phyloP scores from a whole-genome alignment of 2,888 invertebrate species.

The Cephonodes hylas region DNA sequence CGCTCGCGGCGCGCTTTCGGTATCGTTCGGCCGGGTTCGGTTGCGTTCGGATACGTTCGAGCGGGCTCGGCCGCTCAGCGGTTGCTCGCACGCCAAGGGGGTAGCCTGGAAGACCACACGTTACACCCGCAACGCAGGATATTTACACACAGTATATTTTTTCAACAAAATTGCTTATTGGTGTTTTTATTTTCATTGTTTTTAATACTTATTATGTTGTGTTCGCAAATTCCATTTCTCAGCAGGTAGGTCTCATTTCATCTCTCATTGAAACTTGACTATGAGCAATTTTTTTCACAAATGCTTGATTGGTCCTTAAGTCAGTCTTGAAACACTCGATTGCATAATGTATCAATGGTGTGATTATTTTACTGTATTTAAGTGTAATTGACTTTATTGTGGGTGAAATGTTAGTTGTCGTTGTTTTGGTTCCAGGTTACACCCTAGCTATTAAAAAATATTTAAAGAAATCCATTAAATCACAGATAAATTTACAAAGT shows the following conservation, averaged over 20 bases:
- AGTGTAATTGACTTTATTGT: constrained; percentile 60
- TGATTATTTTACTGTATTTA: constrained; percentile 66
- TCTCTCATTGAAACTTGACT: constrained; percentile 48
- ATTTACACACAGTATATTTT: constrained; percentile 68
- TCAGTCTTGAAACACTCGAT: constrained; percentile 51
- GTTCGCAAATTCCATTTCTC: constrained; percentile 45
- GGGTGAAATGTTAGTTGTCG: constrained; percentile 76
- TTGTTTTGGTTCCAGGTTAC: constrained; percentile 80
- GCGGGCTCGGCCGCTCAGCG: constrained; percentile 64
- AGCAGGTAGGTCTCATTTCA: constrained; percentile 66
- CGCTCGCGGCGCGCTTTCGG: constrained; percentile 69
- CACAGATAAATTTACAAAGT: constrained; percentile 80
- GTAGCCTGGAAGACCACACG: constrained; percentile 78
- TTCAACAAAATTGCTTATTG: constrained; percentile 76
- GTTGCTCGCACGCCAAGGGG: constrained; percentile 65
- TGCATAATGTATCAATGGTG: constrained; percentile 70
- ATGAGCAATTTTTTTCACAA: constrained; percentile 50
- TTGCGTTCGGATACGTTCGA: constrained; percentile 71
- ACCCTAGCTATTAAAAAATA: constrained; percentile 60
- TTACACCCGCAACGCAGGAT: constrained; percentile 78
- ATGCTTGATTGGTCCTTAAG: constrained; percentile 64
- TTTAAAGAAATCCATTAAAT: constrained; percentile 42
- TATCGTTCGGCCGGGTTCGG: constrained; percentile 75
- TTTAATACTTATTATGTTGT: constrained; percentile 39
- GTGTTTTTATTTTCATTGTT: constrained; percentile 69